Conservation (phyloP, 2,797 vertebrate species). For the Thunnus albacares region DNA sequence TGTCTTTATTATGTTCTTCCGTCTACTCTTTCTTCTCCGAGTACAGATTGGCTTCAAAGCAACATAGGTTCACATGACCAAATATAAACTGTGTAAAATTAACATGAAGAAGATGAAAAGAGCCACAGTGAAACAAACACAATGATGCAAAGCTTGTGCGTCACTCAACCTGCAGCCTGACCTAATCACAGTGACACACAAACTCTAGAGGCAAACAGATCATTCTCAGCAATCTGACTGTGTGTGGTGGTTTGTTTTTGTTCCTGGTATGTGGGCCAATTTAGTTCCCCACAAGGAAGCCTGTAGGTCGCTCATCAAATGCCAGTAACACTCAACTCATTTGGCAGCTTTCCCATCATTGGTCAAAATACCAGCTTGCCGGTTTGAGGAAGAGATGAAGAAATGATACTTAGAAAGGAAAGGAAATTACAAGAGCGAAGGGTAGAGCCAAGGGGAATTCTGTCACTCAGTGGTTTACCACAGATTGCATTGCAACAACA, state of each 20-base stretch:
- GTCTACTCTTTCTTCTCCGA: background rate
- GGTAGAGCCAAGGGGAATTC: conserved; percentile 8
- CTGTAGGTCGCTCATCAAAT: conserved; percentile 39
- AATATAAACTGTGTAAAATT: conserved; percentile 26
- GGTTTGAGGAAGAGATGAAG: background rate
- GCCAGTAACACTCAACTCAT: conserved; percentile 40
- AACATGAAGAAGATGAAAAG: conserved; percentile 12
- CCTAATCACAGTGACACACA: conserved; percentile 40
- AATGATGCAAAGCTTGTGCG: conserved; percentile 10
- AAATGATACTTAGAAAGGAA: background rate
- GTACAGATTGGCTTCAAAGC: conserved; percentile 1
- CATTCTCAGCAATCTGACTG: conserved; percentile 17
- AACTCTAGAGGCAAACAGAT: conserved; percentile 38
- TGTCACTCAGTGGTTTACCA: conserved; percentile 3
- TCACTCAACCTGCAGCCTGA: conserved; percentile 27
- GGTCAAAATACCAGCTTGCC: background rate
- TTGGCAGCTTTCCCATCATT: conserved; percentile 36
- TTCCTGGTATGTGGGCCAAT: conserved; percentile 54
- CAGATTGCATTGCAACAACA: background rate
- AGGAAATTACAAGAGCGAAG: background rate
- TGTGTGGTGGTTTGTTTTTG: conserved; percentile 37
- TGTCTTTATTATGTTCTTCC: background rate
- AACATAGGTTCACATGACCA: background rate
- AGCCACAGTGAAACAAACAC: conserved; percentile 8
- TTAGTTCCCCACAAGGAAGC: conserved; percentile 49